Evolutionary conservation across 2,888 invertebrate species (phyloP).

Genomic region (Didymodactylos carnosus): DNA sequence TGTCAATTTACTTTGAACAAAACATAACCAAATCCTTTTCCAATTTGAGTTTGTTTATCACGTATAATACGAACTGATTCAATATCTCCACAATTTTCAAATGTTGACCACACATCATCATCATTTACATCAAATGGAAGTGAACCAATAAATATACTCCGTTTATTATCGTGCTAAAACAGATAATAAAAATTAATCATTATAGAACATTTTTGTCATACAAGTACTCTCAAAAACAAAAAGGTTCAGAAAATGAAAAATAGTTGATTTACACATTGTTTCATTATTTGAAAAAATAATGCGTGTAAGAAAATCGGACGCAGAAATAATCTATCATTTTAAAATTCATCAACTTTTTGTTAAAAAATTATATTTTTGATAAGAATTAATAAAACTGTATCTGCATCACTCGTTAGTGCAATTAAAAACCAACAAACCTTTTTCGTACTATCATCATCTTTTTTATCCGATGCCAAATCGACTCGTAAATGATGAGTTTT

Average conservation of each 20-base stretch:
- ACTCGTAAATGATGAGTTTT: conserved; percentile 10
- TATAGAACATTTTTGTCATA: not conserved
- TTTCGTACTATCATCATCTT: not conserved
- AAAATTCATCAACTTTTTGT: no score
- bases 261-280: no score
- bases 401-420: no score
- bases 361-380: no score
- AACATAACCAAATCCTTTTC: conserved; percentile 15
- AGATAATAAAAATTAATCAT: not conserved
- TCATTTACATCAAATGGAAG: conserved; percentile 3
- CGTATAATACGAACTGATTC: conserved; percentile 3
- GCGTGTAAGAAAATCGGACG: no score
- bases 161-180: conserved; percentile 13
- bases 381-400: no score
- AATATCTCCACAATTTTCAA: not conserved
- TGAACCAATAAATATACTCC: conserved; percentile 7
- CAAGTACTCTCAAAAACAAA: no score
- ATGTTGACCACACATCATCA: not conserved
- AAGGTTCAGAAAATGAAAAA: no score
- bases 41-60: conserved; percentile 10
- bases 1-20: conserved; percentile 1
- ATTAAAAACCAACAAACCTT: no score
- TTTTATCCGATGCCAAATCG: not conserved
- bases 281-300: no score
- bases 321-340: no score